Evolutionary conservation across 2,113 vertebrate species (phyloP), one percentile per base, ranked within the genome.

Genomic region (Sciurus niger): DNA sequence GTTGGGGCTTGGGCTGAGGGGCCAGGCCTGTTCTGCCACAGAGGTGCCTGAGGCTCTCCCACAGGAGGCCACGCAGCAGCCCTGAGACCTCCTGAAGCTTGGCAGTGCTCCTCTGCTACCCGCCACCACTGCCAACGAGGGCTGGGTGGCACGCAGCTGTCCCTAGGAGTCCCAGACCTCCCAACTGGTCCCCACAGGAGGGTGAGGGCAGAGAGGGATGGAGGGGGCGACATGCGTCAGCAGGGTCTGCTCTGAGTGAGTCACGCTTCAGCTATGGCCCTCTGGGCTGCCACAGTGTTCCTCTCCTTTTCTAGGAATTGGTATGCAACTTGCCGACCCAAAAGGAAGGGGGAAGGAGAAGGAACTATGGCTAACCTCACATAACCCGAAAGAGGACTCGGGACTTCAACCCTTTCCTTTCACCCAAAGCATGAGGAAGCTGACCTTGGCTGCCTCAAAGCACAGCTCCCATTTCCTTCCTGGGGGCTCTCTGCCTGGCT

Each of bases 261-360:
- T 99, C 99, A 99, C 96, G 89, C 97, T 96, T 97, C 90, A 98
- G 98, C 98, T 98, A 99, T 98, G 98, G 98, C 97, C 97, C 98
- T 98, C 97, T 98, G 98, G 99, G 98, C 98, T 98, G 97, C 98
- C 98, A 96, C 98, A 94, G 20, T 48, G n/a, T 76, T 96, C 85
- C 88, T 93, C 90, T 97, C 90, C 86, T 97, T 95, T 97, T 98
- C 97, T 98, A 98, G 97, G 97, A 98, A 98, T 65, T 97, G 89
- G 84, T 97, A 60, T 95, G 94, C 43, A 73, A 68, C 87, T 88
- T 43, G 90, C 93, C 74, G 73, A 83, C 79, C 90, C 84, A 55
- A 73, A 84, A 79, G 92, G 79, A 78, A 63, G 93, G 92, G 78
- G 93, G 79, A 89, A 74, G 88, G 8, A 84, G 65, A 60, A 67